Evolutionary conservation across 2,113 vertebrate species (phyloP).

Genomic region (Psittacula cyanocephala): DNA sequence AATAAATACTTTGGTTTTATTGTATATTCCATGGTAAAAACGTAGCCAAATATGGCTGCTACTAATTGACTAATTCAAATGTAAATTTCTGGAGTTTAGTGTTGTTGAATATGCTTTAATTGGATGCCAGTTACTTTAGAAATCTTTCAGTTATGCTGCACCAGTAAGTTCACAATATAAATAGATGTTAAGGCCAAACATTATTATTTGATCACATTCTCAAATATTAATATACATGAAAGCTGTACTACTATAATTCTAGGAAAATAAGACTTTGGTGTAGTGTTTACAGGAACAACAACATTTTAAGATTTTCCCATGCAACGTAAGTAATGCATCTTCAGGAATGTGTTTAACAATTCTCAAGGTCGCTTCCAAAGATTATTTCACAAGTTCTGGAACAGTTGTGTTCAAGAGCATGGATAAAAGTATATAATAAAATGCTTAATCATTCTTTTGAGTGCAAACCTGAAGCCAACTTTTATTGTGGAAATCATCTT

Average conservation of each 20-base stretch:
- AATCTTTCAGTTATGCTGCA: background rate
- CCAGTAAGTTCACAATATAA: background rate
- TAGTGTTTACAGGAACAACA: background rate
- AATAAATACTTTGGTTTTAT: background rate
- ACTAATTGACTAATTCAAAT: background rate
- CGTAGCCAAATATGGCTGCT: background rate
- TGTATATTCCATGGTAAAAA: background rate
- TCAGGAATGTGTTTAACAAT: background rate
- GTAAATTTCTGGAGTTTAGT: background rate
- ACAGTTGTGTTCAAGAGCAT: background rate
- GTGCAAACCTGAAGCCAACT: background rate
- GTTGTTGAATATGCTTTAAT: background rate
- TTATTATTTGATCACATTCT: background rate
- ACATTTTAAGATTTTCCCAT: background rate
- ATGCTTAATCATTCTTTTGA: background rate
- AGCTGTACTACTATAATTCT: background rate
- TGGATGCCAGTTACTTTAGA: background rate
- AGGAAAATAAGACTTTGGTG: background rate
- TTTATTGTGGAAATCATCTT: background rate
- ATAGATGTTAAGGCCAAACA: background rate
- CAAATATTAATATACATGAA: background rate
- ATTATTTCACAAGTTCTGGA: background rate
- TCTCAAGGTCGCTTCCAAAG: background rate
- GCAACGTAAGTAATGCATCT: background rate
- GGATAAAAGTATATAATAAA: background rate